These are phyloP conservation scores for Anagrus nilaparvatae DNA, from an alignment of 1,140 invertebrate genomes.

Conservation along the genomic window DNA sequence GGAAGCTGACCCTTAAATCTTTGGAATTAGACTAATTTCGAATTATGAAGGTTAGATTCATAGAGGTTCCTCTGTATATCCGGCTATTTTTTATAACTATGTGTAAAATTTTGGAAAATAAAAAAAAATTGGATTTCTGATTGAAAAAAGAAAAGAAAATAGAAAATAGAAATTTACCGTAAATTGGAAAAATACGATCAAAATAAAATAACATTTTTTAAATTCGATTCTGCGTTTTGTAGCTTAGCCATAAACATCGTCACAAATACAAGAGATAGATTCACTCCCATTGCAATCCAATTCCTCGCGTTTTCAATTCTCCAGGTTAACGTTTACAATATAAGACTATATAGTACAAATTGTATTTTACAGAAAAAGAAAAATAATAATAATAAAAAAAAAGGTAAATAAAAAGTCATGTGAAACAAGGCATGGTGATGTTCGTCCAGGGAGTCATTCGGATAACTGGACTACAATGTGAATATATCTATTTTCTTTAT, in stretches of 20 bases:
- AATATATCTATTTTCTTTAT: no score
- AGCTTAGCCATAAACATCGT: background rate
- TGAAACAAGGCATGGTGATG: conserved; percentile 24
- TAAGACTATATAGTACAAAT: background rate
- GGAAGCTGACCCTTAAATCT: no score
- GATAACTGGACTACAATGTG: no score
- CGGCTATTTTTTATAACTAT: no score
- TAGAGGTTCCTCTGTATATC: no score
- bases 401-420: conserved; percentile 17
- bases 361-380: conserved; percentile 5
- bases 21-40: no score
- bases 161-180: no score
- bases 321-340: conserved; percentile 6
- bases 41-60: no score
- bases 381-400: conserved; percentile 15
- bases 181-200: no score
- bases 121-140: no score
- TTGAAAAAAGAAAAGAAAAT: no score
- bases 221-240: conserved; percentile 24
- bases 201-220: conserved; percentile 31
- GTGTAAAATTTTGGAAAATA: no score
- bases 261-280: conserved; percentile 25
- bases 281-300: conserved; percentile 24
- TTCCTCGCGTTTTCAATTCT: conserved; percentile 29
- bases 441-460: conserved; percentile 35